These are phyloP conservation scores for Deilephila porcellus DNA, from an alignment of 2,888 invertebrate genomes.

Conservation along the genomic window DNA sequence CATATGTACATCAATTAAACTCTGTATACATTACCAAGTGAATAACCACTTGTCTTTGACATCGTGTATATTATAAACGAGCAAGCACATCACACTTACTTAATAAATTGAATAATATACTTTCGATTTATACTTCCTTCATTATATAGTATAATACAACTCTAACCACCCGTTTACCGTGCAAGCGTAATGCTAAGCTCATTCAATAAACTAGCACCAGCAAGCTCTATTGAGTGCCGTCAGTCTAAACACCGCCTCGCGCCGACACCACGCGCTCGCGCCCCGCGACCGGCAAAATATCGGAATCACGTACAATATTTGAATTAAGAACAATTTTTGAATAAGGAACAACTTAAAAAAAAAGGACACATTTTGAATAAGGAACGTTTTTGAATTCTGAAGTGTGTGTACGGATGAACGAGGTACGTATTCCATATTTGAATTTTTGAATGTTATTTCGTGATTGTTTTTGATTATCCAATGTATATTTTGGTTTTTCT, in stretches of 20 bases:
- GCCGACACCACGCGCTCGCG: conserved; percentile 2
- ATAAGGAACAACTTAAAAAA: too few relatives aligned
- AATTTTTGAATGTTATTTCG: neutral
- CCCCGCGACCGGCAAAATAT: neutral
- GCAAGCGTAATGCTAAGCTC: neutral
- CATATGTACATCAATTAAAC: too few relatives aligned
- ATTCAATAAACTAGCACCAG: neutral
- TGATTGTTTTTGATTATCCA: neutral
- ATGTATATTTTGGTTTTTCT: neutral
- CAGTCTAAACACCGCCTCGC: neutral
- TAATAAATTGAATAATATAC: too few relatives aligned
- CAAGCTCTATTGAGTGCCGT: neutral
- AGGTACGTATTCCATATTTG: neutral
- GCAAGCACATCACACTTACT: too few relatives aligned
- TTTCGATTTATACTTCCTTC: neutral
- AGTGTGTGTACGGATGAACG: neutral
- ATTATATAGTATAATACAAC: neutral
- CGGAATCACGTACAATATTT: neutral
- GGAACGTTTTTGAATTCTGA: neutral
- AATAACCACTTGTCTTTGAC: too few relatives aligned
- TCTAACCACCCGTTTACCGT: neutral
- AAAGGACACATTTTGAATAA: too few relatives aligned
- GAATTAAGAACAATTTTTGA: too few relatives aligned
- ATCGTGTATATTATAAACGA: too few relatives aligned
- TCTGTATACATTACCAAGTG: too few relatives aligned